phyloP scores from a whole-genome alignment of 1,140 invertebrate species.

The Neuroterus valhalla region DNA sequence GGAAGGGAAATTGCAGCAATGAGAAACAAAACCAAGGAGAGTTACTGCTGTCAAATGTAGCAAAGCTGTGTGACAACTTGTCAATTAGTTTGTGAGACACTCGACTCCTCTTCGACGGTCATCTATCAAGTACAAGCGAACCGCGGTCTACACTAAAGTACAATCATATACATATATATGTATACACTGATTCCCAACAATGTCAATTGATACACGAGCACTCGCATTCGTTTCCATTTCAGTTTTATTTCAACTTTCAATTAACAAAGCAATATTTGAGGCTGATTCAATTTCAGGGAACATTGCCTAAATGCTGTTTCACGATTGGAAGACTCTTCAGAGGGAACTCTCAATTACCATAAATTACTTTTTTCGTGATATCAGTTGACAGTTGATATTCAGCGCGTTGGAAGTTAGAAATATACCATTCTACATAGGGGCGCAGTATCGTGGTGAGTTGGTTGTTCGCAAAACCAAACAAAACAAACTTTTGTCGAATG shows the following conservation, averaged over 20 bases:
- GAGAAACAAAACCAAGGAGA: constrained; percentile 5
- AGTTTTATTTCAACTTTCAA: constrained; percentile 2
- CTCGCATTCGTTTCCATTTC: not conserved
- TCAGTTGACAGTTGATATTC: no score
- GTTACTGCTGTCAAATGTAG: constrained; percentile 30
- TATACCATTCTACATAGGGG: no score
- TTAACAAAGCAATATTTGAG: constrained; percentile 7
- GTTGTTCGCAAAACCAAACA: no score
- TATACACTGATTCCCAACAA: not conserved
- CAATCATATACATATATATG: no score
- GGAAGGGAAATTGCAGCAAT: not conserved
- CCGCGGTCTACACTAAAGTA: not conserved
- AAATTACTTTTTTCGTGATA: no score
- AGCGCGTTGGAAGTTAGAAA: no score
- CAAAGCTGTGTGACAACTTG: constrained; percentile 35
- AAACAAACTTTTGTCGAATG: no score
- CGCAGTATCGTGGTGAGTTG: no score
- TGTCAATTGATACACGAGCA: constrained; percentile 6
- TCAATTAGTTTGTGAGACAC: constrained; percentile 46
- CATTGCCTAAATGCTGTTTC: constrained; percentile 31
- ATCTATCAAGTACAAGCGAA: constrained; percentile 38
- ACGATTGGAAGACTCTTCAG: not conserved
- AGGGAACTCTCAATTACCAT: no score
- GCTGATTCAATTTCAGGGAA: not conserved
- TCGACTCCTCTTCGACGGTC: constrained; percentile 39